Evolutionary conservation across 2,797 vertebrate species (phyloP), one percentile per base, ranked within the genome.

Genomic region (Thalassophryne amazonica): DNA sequence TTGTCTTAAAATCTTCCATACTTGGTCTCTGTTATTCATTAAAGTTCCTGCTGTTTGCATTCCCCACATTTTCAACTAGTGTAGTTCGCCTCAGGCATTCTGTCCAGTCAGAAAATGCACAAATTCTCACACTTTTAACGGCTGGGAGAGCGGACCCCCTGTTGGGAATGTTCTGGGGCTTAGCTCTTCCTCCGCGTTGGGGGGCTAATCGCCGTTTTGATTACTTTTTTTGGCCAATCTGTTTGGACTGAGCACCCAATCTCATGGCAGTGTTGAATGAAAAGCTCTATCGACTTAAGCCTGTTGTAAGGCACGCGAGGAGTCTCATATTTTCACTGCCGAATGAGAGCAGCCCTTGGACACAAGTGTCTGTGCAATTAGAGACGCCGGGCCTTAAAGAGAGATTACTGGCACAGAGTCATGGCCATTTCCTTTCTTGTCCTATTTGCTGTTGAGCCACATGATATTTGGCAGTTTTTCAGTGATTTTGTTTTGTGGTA

Each of bases 201-300:
- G 30, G 45, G 72, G 73, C 85, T 90, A 91, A 92, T 89, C 69
- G 61, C 60, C 72, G 80, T 83, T 89, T 86, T 89, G 80, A 89
- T 89, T 81, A 73, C 67, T 83, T 86, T 85, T 87, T 75, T 78
- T 73, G 50, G 68, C 37, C 59, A 60, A 62, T 87, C 80, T 82
- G 82, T 89, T 76, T 69, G 73, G 67, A 67, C 30, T 32, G 29
- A 60, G 65, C 54, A 43, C 54, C 54, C n/a, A 56, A 85, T 88
- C 80, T 61, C 48, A 60, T 33, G 32, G 72, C 69, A 77, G 41
- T 47, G 76, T 80, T 66, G 80, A 77, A 84, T 87, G 62, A 90
- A 89, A 82, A 83, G 86, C 59, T 88, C 89, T 87, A 89, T 83
- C 85, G 82, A 83, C 85, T 89, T 92, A 91, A 89, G 85, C 88